These are phyloP conservation scores for Catharus fuscescens DNA, from an alignment of 2,113 vertebrate genomes.

Conservation along the genomic window DNA sequence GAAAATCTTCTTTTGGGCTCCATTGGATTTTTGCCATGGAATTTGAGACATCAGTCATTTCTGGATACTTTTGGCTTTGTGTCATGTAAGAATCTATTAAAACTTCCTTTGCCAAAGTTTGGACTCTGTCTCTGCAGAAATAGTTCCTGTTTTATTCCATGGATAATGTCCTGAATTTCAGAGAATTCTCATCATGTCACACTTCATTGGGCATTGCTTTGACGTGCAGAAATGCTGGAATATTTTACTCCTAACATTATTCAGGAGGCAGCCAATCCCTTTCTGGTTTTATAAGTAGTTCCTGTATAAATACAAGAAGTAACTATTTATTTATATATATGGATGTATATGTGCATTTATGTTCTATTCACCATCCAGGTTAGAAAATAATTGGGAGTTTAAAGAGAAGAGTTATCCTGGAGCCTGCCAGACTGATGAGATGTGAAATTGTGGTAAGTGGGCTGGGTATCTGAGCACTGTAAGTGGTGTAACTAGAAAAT, in stretches of 20 bases:
- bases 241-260: background rate
- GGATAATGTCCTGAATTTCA: conserved; percentile 24
- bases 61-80: conserved; percentile 50
- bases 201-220: conserved; percentile 18
- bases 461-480: background rate
- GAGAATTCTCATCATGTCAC: conserved; percentile 23
- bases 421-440: background rate
- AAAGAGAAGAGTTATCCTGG: background rate
- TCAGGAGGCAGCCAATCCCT: background rate
- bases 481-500: background rate
- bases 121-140: conserved; percentile 47
- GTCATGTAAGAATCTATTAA: conserved; percentile 57
- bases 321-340: background rate
- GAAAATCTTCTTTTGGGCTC: conserved; percentile 29
- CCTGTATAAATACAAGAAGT: background rate
- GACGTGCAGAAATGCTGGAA: background rate
- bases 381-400: background rate
- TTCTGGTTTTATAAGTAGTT: background rate
- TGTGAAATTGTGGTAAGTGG: background rate
- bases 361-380: background rate
- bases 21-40: conserved; percentile 7
- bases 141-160: conserved; percentile 11
- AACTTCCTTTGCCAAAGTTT: conserved; percentile 52
- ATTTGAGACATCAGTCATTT: conserved; percentile 49
- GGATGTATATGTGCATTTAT: background rate